These are phyloP conservation scores for Ammodytes marinus DNA, from an alignment of 2,113 vertebrate species.

Conservation along the genomic window DNA sequence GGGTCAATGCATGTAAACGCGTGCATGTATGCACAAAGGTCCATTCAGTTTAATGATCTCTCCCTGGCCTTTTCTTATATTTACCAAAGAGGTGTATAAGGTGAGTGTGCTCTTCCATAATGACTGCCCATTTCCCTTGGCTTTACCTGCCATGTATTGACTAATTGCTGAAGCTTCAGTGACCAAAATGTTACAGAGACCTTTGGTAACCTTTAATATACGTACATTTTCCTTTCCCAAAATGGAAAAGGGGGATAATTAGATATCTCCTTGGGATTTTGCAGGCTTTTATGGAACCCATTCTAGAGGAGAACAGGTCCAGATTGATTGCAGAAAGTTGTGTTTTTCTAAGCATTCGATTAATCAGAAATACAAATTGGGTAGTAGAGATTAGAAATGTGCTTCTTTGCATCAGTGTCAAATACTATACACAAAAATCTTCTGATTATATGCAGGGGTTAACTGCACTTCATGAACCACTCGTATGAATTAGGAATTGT, in stretches of 20 bases:
- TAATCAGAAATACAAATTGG: background rate
- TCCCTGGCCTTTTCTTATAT: constrained; percentile 1
- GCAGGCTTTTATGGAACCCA: constrained; percentile 11
- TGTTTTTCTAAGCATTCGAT: background rate
- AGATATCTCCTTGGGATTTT: constrained; percentile 13
- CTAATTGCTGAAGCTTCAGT: constrained; percentile 46
- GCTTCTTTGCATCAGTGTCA: constrained; percentile 4
- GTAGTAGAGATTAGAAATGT: background rate
- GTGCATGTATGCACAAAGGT: background rate
- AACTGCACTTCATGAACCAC: background rate
- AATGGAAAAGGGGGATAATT: constrained; percentile 10
- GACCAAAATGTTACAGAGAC: constrained; percentile 26
- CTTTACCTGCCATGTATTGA: constrained; percentile 30
- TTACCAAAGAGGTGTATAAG: constrained; percentile 18
- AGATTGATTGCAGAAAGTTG: constrained; percentile 3
- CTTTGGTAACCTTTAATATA: constrained; percentile 42
- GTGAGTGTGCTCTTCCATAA: constrained; percentile 30
- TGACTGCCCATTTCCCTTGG: constrained; percentile 12
- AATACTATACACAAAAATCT: background rate
- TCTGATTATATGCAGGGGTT: background rate
- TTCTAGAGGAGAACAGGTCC: constrained; percentile 26
- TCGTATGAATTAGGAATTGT: background rate
- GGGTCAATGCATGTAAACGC: background rate
- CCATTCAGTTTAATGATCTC: background rate
- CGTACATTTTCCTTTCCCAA: constrained; percentile 55